Percentiles rank a stretch among this genome's conserved stretches.
Evolutionary conservation across 2,888 invertebrate genomes (phyloP).

Genomic region (Flabesymbios commensalis): DNA sequence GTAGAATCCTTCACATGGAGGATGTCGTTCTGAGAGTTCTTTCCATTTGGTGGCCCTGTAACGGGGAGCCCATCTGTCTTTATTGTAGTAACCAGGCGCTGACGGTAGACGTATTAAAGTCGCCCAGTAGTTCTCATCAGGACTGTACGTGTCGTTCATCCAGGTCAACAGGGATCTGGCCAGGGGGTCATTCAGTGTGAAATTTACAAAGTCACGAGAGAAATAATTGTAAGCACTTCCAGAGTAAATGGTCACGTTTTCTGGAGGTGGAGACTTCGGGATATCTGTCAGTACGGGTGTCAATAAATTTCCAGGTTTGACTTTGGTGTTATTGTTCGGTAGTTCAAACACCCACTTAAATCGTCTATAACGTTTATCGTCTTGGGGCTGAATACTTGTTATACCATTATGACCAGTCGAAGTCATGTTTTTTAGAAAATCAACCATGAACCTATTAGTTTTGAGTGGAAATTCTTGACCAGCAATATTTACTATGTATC

Average conservation of each 20-base stretch:
- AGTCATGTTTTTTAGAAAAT: conserved; percentile 42
- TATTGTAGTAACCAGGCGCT: conserved; percentile 42
- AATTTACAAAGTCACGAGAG: conserved; percentile 43
- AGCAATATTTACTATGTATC: conserved; percentile 51
- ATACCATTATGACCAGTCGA: conserved; percentile 45
- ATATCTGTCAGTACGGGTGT: conserved; percentile 25
- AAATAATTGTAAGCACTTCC: conserved; percentile 48
- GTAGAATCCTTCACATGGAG: conserved; percentile 8
- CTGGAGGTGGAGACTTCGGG: conserved; percentile 33
- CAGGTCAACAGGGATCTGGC: conserved; percentile 40
- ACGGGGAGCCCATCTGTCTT: conserved; percentile 39
- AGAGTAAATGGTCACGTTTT: conserved; percentile 39
- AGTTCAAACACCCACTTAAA: no score
- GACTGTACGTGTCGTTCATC: conserved; percentile 43
- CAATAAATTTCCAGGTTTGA: background rate
- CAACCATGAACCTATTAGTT: conserved; percentile 48
- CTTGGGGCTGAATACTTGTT: conserved; percentile 44
- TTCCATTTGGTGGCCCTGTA: no score
- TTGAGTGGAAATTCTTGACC: conserved; percentile 47
- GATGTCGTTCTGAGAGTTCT: conserved; percentile 11
- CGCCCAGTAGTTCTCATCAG: conserved; percentile 52
- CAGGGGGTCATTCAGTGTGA: conserved; percentile 33
- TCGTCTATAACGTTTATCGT: no score
- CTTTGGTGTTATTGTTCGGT: no score
- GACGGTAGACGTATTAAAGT: conserved; percentile 43